These are phyloP conservation scores for Formica aserva DNA, from an alignment of 2,888 invertebrate genomes.

Conservation along the genomic window DNA sequence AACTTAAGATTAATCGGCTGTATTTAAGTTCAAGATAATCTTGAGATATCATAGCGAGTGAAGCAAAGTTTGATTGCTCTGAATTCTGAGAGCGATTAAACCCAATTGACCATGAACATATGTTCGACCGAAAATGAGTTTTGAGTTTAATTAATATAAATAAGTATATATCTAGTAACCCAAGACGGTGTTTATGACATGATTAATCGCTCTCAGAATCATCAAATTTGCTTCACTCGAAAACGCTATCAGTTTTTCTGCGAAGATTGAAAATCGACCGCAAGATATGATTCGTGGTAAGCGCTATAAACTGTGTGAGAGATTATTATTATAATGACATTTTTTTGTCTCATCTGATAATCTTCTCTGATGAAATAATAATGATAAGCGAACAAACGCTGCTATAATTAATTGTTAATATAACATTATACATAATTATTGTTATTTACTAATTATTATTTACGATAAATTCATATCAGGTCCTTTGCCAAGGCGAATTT, in stretches of 20 bases:
- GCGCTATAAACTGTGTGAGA: neutral
- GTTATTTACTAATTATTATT: neutral
- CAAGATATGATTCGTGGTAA: neutral
- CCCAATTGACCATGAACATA: no score
- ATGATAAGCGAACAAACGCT: neutral
- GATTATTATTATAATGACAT: conserved; percentile 12
- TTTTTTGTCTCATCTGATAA: conserved; percentile 2
- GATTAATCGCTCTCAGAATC: no score
- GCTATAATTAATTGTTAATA: neutral
- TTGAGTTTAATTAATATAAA: no score
- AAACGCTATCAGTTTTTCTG: neutral
- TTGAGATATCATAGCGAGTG: neutral
- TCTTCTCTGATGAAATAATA: neutral
- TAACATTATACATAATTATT: neutral
- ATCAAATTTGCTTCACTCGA: no score
- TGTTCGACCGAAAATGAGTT: no score
- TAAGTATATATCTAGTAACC: no score
- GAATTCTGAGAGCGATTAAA: no score
- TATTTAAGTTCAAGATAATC: conserved; percentile 1
- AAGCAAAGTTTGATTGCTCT: no score
- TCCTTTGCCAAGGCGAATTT: conserved; percentile 89
- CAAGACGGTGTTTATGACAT: no score
- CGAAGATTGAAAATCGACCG: neutral
- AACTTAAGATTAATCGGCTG: conserved; percentile 16
- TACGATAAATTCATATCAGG: conserved; percentile 83